Evolutionary conservation across 1,140 invertebrate species (phyloP).

Genomic region (Leptinotarsa lineolata): DNA sequence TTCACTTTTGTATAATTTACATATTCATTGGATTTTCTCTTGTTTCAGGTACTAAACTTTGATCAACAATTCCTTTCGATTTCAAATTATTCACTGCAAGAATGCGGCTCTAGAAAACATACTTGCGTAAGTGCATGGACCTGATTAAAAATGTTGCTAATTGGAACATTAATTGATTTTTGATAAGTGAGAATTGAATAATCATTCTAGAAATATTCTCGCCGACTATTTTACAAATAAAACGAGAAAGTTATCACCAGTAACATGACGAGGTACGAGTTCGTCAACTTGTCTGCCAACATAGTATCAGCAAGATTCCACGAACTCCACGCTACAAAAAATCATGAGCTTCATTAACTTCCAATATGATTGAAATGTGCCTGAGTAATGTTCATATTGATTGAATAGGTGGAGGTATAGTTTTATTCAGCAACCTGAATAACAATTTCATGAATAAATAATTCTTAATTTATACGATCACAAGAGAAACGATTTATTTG

Average conservation of each 20-base stretch:
- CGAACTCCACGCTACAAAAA: not conserved
- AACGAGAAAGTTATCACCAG: not conserved
- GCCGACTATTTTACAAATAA: not conserved
- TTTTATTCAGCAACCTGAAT: too few relatives aligned
- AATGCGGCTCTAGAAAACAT: not conserved
- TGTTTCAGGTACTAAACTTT: not conserved
- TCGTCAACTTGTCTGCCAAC: not conserved
- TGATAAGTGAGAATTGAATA: not conserved
- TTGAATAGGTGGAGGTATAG: too few relatives aligned
- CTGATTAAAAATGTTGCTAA: not conserved
- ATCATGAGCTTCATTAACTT: too few relatives aligned
- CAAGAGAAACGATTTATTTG: too few relatives aligned
- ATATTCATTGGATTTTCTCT: not conserved
- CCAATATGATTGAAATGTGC: too few relatives aligned
- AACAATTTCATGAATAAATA: too few relatives aligned
- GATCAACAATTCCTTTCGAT: not conserved
- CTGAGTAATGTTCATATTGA: too few relatives aligned
- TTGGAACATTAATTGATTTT: not conserved
- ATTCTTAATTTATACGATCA: too few relatives aligned
- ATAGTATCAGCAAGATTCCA: not conserved
- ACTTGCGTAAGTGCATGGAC: slow-evolving; percentile 1
- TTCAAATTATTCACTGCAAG: not conserved
- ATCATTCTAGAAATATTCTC: not conserved
- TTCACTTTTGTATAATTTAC: not conserved
- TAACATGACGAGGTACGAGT: not conserved